phyloP scores from a whole-genome alignment of 2,797 vertebrate genomes.

The Myotis daubentonii region DNA sequence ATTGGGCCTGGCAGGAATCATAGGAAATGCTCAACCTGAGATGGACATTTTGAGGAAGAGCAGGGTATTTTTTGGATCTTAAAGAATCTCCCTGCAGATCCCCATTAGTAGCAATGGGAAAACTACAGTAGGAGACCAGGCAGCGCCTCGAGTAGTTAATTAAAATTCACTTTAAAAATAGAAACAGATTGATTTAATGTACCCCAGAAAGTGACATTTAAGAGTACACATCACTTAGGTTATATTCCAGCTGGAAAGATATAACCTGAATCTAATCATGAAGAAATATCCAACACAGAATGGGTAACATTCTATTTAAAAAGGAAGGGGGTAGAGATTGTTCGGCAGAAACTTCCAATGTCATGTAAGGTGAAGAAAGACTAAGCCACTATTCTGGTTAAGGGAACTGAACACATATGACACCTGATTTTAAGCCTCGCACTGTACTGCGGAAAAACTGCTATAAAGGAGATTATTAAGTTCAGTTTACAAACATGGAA shows the following conservation, averaged over 20 bases:
- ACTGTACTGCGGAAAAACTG: not conserved
- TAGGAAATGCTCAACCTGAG: not conserved
- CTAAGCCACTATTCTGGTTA: not conserved
- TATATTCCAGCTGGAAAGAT: not conserved
- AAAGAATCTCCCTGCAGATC: not conserved
- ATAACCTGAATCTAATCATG: not conserved
- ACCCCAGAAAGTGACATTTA: not conserved
- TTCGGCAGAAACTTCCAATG: not conserved
- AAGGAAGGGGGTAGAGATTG: not conserved
- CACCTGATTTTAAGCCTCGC: not conserved
- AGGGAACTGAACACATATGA: not conserved
- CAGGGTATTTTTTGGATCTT: not conserved
- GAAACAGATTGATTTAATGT: not conserved
- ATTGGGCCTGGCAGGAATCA: not conserved
- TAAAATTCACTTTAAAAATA: slow-evolving; percentile 6
- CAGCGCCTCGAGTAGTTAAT: not conserved
- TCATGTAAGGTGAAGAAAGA: not conserved
- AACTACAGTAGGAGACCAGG: not conserved
- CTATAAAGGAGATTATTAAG: not conserved
- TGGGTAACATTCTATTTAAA: not conserved
- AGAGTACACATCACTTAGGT: not conserved
- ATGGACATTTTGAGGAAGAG: not conserved
- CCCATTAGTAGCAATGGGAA: not conserved
- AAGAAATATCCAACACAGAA: not conserved
- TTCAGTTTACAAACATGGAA: not conserved